These are phyloP conservation scores for Rynchops niger DNA, from an alignment of 2,113 vertebrate genomes.

Conservation along the genomic window DNA sequence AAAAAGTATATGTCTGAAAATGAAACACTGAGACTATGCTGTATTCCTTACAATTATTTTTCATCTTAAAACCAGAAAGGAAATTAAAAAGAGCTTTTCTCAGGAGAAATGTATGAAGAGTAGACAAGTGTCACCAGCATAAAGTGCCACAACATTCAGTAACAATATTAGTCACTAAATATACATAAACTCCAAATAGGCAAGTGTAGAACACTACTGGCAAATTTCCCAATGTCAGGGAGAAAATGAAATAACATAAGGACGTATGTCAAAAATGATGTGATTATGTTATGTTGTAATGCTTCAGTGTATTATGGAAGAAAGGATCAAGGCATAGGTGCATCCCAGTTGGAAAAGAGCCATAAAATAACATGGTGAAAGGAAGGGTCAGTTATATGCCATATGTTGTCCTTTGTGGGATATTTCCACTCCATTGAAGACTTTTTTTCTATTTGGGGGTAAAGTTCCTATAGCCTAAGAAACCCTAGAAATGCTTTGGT, in stretches of 20 bases:
- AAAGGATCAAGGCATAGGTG: background rate
- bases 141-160: slow-evolving; percentile 10
- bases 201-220: background rate
- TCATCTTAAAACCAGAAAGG: background rate
- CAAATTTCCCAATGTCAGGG: background rate
- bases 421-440: background rate
- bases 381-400: background rate
- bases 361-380: background rate
- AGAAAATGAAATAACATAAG: background rate
- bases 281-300: background rate
- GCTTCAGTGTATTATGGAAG: background rate
- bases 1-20: background rate
- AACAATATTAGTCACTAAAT: slow-evolving; percentile 26
- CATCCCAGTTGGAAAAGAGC: background rate
- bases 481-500: background rate
- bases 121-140: background rate
- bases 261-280: background rate
- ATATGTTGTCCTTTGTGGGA: background rate
- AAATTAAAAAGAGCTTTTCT: background rate
- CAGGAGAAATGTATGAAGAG: background rate
- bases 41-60: background rate
- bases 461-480: background rate
- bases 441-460: background rate
- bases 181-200: background rate
- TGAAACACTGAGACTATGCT: background rate